Base-by-base conservation (phyloP, 2,888 invertebrate species). In the Scaeva pyrastri region DNA sequence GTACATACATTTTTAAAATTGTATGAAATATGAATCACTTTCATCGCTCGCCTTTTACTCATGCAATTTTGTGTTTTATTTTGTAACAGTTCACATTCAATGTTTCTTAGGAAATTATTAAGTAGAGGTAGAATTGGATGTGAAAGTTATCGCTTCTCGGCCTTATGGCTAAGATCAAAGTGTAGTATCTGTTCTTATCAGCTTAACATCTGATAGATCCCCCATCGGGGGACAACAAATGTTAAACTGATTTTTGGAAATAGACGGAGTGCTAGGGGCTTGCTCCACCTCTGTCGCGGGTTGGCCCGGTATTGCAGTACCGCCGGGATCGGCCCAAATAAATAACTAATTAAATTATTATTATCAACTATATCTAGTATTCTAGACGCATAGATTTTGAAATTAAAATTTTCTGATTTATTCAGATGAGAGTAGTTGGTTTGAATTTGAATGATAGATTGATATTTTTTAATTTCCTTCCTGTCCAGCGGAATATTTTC, bases 261-360 rank as follows among this genome's bases (percentile, higher is more conserved):
- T 89, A 91, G 94, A 93, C 91, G 93, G 93, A 92, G 93, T 92
- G 93, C 91, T 93, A 93, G 94, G 94, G 93, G 94, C 94, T 95
- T 94, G 94, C 94, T 94, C 94, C 94, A 94, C 93, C 94, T 93
- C 94, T 93, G 93, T 93, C 94, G 91, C 94, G 94, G 94, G 94
- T 94, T 94, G 94, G 94, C 94, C 94, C 93, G 94, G 94, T 93
- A 94, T 95, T 94, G 94, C 94, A 94, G 94, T 94, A 94, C 94
- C 93, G 93, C 94, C 94, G 93, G 94, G 94, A 94, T 81, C 90
- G 90, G 90, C 91, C 91, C 91, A 91, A 89, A 88, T 77, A n/a
- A 74, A 62, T 14, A 36, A 36, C 19, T 16, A n/a, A n/a, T n/a
- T n/a, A n/a, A n/a, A n/a, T n/a, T n/a, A n/a, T n/a, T n/a, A n/a